Conservation (phyloP, 2,888 invertebrate species). For the Pyrrhosoma nymphula region DNA sequence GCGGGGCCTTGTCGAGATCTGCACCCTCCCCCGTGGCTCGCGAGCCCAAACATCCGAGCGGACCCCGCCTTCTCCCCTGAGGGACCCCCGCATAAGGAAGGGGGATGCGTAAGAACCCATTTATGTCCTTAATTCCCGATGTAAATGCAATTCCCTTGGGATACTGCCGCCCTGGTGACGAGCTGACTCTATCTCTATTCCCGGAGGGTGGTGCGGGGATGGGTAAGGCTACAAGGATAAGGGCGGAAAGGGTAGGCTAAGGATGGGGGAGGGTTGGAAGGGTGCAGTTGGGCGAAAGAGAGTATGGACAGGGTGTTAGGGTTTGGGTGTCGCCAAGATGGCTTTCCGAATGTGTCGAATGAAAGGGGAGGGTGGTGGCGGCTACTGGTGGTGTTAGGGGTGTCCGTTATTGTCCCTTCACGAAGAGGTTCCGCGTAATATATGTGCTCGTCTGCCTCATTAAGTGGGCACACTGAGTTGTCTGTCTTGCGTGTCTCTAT, state of each 20-base stretch:
- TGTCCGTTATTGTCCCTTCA: slow-evolving; percentile 69
- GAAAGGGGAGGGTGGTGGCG: slow-evolving; percentile 72
- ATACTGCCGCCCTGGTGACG: slow-evolving; percentile 68
- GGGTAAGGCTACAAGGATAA: slow-evolving; percentile 51
- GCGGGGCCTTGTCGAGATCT: neutral
- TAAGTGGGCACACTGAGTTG: slow-evolving; percentile 34
- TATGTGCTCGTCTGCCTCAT: slow-evolving; percentile 51
- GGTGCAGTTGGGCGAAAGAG: slow-evolving; percentile 71
- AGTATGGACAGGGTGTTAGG: slow-evolving; percentile 47
- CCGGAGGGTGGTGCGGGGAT: slow-evolving; percentile 63
- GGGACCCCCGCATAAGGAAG: neutral
- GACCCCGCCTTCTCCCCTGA: neutral
- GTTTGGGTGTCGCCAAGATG: slow-evolving; percentile 72
- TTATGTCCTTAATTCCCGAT: slow-evolving; percentile 70
- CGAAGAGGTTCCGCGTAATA: slow-evolving; percentile 27
- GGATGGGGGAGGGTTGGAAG: slow-evolving; percentile 71
- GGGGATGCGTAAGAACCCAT: slow-evolving; percentile 55
- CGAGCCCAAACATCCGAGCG: neutral
- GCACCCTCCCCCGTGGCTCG: neutral
- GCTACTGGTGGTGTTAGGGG: slow-evolving; percentile 71
- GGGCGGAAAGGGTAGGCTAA: neutral
- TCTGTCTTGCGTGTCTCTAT: neutral
- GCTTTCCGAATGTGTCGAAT: slow-evolving; percentile 76
- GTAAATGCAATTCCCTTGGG: slow-evolving; percentile 71
- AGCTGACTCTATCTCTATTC: slow-evolving; percentile 69